phyloP scores from a whole-genome alignment of 2,888 invertebrate species.

The Cylloceria caligata region DNA sequence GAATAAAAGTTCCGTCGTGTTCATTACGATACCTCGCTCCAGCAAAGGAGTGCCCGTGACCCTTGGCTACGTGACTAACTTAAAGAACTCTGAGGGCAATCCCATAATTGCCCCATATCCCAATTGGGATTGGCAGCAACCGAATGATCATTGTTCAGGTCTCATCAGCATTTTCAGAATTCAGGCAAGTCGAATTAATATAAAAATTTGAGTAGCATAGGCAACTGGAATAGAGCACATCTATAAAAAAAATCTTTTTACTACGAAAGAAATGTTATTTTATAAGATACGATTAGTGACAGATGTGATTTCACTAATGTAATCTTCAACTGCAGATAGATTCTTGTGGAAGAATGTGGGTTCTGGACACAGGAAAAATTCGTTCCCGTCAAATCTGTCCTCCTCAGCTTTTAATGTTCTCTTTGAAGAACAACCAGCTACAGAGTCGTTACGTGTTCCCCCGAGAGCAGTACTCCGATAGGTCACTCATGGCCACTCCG shows the following conservation, averaged over 20 bases:
- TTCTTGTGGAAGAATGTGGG: conserved; percentile 90
- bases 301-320: too few species aligned
- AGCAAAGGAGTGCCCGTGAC: conserved; percentile 90
- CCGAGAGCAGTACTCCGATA: conserved; percentile 83
- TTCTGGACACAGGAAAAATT: conserved; percentile 90
- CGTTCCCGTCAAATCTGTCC: conserved; percentile 88
- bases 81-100: conserved; percentile 84
- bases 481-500: conserved; percentile 88
- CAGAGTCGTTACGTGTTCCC: conserved; percentile 87
- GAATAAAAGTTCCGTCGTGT: conserved; percentile 83
- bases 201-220: not conserved
- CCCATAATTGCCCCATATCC: conserved; percentile 88
- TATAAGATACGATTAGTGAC: too few species aligned
- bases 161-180: conserved; percentile 91
- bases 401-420: conserved; percentile 91
- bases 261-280: too few species aligned
- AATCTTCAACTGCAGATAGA: conserved; percentile 90
- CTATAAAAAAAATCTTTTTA: too few species aligned
- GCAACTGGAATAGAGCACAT: too few species aligned
- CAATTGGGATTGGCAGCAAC: conserved; percentile 88
- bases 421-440: conserved; percentile 87
- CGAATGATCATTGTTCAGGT: conserved; percentile 87
- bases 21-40: conserved; percentile 91
- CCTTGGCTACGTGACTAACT: conserved; percentile 87
- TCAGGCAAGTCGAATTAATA: conserved; percentile 86